Base-by-base conservation (phyloP, 2,797 vertebrate species). In the Chanos chanos region DNA sequence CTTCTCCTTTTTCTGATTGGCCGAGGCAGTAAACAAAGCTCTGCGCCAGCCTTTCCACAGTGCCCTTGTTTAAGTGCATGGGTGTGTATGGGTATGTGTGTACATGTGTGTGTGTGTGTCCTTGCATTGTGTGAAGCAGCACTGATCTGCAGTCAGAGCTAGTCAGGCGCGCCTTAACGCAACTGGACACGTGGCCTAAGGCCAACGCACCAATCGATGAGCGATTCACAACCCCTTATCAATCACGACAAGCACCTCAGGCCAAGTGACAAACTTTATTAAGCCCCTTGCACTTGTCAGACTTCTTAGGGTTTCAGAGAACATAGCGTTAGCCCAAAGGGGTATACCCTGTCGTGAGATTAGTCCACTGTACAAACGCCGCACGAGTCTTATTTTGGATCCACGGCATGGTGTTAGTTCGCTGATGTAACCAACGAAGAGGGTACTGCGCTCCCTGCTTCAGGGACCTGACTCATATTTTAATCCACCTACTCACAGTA, bases 221-320 rank as follows among this genome's bases (percentile, higher is more conserved):
- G 40, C 52, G 74, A 79, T 80, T 77, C 78, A 61, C 48, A 25
- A 36, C 67, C 67, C 68, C 76, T 78, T 80, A 88, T 87, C 81
- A 85, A 86, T 87, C 85, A 86, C 45, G 72, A 83, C 73, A 76
- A 80, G 70, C 75, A 80, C 80, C 75, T 80, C 68, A 76, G 83
- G 79, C 64, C 59, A 73, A 73, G 72, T 84, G 77, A 81, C 75
- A 81, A 79, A 81, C 77, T 37, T 39, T 76, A 81, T 83, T 79
- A 81, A 65, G 74, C 68, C 75, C 77, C 69, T 39, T 68, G 67
- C 62, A 69, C 62, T 69, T 64, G 66, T 55, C 65, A 71, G 41
- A 53, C 59, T 51, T 60, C 65, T 43, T 30, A 41, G 41, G 45
- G 69, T 78, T 77, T 77, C 21, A 41, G 51, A 71, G 57, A 72